Base-by-base conservation (phyloP, 2,888 invertebrate genomes). In the Crossocerus cetratus region DNA sequence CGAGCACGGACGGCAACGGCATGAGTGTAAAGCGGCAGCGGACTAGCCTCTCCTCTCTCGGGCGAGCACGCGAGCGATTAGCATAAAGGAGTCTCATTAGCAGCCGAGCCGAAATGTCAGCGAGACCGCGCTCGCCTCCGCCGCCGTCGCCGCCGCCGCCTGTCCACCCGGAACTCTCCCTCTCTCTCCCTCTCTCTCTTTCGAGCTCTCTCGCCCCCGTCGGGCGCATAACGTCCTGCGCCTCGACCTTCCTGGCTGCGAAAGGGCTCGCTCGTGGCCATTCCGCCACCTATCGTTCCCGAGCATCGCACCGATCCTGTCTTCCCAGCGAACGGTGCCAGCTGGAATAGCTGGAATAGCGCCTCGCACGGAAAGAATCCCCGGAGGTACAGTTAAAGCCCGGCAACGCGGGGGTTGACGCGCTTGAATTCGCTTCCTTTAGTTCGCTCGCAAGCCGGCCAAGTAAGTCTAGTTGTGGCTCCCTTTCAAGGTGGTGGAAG, bases 51-150 rank as follows among this genome's bases (percentile, higher is more conserved):
- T 32, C 32, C 11, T 2, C 42, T 58, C 66, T 69, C 73, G 56
- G 71, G 73, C 79, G 76, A 83, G 83, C 86, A 86, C 86, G 86
- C 86, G 85, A 86, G 81, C 85, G 86, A 86, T 86, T 86, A 86
- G 83, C 86, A 86, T 86, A 86, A 86, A 86, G 84, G 80, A 81
- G 84, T 82, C 86, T 86, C 86, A 86, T 86, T 86, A 86, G 86
- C 83, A 67, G 80, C 76, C 77, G 82, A 77, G 83, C 84, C 85
- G 70, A 84, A 84, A 84, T 84, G 82, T 84, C 84, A 77, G 76
- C 23, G 72, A 66, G 67, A 72, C 72, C 32, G 32, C 32, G 32
- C 32, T 32, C 8, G 8, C 32, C 8, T 8, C 63, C 55, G 72
- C 68, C 69, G 74, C 72, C n/a, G n/a, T n/a, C n/a, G n/a, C n/a